Evolutionary conservation across 2,797 vertebrate genomes (phyloP).

Genomic region (Discoglossus pictus): DNA sequence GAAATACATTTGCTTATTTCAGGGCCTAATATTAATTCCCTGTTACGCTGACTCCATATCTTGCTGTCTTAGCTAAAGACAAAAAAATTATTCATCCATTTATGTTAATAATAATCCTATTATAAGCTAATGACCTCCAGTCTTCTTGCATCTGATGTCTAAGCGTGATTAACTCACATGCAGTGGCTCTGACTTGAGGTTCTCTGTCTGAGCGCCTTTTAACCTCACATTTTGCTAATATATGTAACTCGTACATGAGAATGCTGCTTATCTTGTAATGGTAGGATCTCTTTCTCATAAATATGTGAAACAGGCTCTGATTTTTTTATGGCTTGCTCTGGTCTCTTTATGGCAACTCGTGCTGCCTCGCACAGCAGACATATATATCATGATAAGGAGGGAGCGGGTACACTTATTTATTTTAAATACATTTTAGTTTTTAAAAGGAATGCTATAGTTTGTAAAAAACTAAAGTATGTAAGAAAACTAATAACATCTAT

Average conservation of each 20-base stretch:
- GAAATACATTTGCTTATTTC: too few relatives aligned
- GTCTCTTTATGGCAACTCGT: neutral
- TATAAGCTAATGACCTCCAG: conserved; percentile 22
- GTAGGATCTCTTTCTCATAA: conserved; percentile 30
- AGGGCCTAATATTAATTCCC: too few relatives aligned
- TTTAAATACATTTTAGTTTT: too few relatives aligned
- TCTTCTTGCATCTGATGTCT: conserved; percentile 12
- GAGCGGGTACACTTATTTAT: too few relatives aligned
- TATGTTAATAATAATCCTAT: conserved; percentile 13
- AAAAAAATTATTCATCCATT: neutral
- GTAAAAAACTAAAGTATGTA: too few relatives aligned
- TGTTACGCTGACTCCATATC: too few relatives aligned
- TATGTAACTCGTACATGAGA: conserved; percentile 33
- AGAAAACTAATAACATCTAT: too few relatives aligned
- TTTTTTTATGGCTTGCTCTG: neutral
- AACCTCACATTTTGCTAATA: conserved; percentile 30
- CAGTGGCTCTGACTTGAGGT: neutral
- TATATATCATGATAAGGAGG: too few relatives aligned
- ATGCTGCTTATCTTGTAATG: conserved; percentile 25
- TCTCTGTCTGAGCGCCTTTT: neutral
- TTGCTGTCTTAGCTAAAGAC: neutral
- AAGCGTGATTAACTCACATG: conserved; percentile 5
- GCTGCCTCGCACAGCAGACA: neutral
- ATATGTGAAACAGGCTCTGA: neutral
- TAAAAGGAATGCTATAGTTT: too few relatives aligned